Evolutionary conservation across 2,797 vertebrate species (phyloP), one percentile per base, ranked within the genome.

Genomic region (Champsocephalus gunnari): DNA sequence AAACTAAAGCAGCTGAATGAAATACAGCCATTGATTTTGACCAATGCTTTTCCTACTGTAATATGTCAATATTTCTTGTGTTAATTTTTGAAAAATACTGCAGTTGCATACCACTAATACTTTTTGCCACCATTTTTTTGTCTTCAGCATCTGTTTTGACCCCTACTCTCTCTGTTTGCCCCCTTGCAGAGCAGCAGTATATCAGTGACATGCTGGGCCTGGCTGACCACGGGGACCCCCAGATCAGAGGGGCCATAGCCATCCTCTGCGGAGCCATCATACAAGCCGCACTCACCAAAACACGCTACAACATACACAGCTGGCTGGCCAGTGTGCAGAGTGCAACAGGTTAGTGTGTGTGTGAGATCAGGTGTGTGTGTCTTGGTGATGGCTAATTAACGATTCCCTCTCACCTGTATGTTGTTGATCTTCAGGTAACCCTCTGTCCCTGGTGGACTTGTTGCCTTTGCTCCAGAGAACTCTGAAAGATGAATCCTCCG

Each of bases 161-260:
- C 5, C 38, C 2, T 32, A 17, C 32, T 43, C 41, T 19, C 32
- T 9, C 19, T 24, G 14, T 53, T 12, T 73, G 21, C 77, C 53
- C 58, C 49, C 62, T 32, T 89, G 83, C 92, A 99, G 98, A 97
- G 86, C 96, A 97, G 80, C 98, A 99, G 45, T 98, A 96, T 62
- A 93, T 99, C 44, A 98, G 96, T 0, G 98, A 99, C 44, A 60
- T 99, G 72, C 85, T 99, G 89, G 93, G 91, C 84, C 97, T 97
- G 58, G 92, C 97, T 3, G 92, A 95, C 34, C 98, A 99, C 0
- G 98, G 97, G 12, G 98, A 99, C 88, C 98, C 98, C 2, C 98
- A 99, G 93, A 96, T 99, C 66, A 92, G 98, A 89, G 98, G 98
- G 63, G 96, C 97, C 83, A 98, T 96, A 8, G 96, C 97, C 65